Conservation (phyloP, 2,888 invertebrate species). For the Dryobotodes eremita region DNA sequence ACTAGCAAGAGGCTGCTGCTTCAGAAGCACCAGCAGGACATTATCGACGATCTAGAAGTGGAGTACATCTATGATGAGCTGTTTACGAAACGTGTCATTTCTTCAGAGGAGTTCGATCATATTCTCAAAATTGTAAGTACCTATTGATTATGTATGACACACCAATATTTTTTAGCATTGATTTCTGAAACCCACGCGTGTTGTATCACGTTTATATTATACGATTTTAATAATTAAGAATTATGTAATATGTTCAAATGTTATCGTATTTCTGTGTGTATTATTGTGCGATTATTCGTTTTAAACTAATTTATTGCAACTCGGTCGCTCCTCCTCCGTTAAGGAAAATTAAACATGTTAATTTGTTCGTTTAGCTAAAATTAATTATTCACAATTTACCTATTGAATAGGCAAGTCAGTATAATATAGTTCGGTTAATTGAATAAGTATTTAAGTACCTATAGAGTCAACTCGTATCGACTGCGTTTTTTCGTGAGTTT, state of each 20-base stretch:
- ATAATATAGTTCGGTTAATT: neutral
- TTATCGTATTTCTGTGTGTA: neutral
- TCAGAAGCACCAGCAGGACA: conserved; percentile 83
- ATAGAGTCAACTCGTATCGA: neutral
- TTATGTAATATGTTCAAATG: neutral
- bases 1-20: conserved; percentile 81
- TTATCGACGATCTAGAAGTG: conserved; percentile 88
- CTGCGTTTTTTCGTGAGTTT: neutral
- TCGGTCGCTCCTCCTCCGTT: neutral
- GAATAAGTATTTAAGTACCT: conserved; percentile 6
- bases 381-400: conserved; percentile 4
- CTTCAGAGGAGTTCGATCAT: conserved; percentile 80
- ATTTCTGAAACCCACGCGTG: conserved; percentile 27
- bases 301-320: neutral
- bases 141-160: conserved; percentile 16
- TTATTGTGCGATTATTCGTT: too few relatives aligned
- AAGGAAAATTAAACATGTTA: conserved; percentile 23
- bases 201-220: neutral
- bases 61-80: conserved; percentile 86
- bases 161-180: conserved; percentile 19
- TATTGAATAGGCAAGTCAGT: neutral
- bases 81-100: conserved; percentile 83
- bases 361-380: conserved; percentile 1
- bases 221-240: neutral
- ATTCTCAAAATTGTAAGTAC: conserved; percentile 79